Conservation (phyloP, 1,140 invertebrate species). For the Rhynchophorus ferrugineus region DNA sequence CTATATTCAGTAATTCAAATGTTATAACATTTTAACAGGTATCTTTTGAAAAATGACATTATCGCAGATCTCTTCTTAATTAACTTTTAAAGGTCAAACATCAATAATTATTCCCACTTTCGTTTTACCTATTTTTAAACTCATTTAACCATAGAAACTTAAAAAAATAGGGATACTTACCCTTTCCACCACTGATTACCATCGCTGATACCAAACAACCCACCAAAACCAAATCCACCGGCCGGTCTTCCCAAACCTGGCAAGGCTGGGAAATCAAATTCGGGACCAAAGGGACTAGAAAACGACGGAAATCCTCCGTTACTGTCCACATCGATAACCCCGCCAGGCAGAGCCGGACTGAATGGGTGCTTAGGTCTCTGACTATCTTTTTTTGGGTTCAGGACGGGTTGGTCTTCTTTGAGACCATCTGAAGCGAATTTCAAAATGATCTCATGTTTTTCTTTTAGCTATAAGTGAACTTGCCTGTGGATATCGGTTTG, state of each 20-base stretch:
- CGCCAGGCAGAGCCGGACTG: constrained; percentile 21
- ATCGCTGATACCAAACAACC: constrained; percentile 26
- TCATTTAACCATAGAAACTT: too few species aligned
- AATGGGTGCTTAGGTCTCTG: constrained; percentile 17
- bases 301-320: constrained; percentile 24
- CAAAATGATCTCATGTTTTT: too few species aligned
- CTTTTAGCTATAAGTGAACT: too few species aligned
- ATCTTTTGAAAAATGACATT: too few species aligned
- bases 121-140: too few species aligned
- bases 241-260: constrained; percentile 12
- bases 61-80: too few species aligned
- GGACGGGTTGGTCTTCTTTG: constrained; percentile 23
- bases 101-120: too few species aligned
- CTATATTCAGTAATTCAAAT: too few species aligned
- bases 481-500: constrained; percentile 16
- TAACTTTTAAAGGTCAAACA: too few species aligned
- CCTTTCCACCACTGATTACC: constrained; percentile 45
- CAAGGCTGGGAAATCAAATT: constrained; percentile 30
- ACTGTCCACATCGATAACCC: constrained; percentile 31
- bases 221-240: constrained; percentile 28
- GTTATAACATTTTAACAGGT: too few species aligned
- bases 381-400: constrained; percentile 24
- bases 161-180: too few species aligned
- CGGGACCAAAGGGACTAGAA: constrained; percentile 20
- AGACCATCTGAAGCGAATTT: neutral